These are phyloP conservation scores for Mercenaria mercenaria DNA, from an alignment of 1,140 invertebrate species.

Conservation along the genomic window DNA sequence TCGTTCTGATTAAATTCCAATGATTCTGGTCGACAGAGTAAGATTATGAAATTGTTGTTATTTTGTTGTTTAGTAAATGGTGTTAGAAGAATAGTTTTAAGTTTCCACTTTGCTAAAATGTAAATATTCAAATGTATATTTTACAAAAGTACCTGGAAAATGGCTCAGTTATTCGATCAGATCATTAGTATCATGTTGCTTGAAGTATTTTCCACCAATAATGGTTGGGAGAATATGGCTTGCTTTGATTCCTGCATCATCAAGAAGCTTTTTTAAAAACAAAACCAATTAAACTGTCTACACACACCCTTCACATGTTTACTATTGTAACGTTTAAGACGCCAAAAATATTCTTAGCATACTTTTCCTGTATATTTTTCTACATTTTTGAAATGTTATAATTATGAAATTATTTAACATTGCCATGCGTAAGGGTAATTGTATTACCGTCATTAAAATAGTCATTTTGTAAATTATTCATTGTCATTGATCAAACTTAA, in stretches of 20 bases:
- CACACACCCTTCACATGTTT: background rate
- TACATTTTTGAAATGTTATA: constrained; percentile 14
- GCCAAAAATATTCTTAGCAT: background rate
- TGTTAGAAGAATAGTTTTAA: constrained; percentile 12
- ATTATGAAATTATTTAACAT: background rate
- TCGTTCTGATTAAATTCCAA: background rate
- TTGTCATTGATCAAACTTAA: background rate
- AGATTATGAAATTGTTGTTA: constrained; percentile 10
- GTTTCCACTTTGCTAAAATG: constrained; percentile 49
- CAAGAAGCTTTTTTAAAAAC: background rate
- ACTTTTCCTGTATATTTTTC: background rate
- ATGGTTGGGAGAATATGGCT: background rate
- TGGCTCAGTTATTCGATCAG: constrained; percentile 18
- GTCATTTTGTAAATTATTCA: background rate
- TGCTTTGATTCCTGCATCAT: background rate
- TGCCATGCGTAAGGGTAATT: background rate
- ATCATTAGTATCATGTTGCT: background rate
- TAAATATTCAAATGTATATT: constrained; percentile 50
- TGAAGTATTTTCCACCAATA: background rate
- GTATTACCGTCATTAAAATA: background rate
- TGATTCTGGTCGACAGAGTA: background rate
- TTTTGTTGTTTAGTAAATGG: constrained; percentile 35
- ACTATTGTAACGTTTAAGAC: background rate
- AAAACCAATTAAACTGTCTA: background rate
- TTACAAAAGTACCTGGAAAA: constrained; percentile 32